Evolutionary conservation across 2,797 vertebrate species (phyloP).

Genomic region (Macrochelys suwanniensis): DNA sequence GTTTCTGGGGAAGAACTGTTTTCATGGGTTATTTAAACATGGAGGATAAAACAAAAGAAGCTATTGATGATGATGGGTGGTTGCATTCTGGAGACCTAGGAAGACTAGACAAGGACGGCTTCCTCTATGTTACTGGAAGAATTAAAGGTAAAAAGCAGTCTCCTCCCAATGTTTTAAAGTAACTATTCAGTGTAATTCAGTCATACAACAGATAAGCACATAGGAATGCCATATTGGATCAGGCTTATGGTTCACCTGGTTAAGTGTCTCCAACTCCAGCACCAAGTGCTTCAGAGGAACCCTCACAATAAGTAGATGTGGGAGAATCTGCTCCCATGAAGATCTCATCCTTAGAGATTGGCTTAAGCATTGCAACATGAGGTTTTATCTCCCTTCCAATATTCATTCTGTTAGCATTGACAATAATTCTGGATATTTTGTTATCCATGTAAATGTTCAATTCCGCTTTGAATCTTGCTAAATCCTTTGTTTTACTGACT

Average conservation of each 20-base stretch:
- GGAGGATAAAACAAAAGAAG: conserved; percentile 88
- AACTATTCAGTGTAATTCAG: background rate
- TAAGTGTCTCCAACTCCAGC: background rate
- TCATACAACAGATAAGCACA: background rate
- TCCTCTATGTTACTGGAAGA: conserved; percentile 90
- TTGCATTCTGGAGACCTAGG: conserved; percentile 90
- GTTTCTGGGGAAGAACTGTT: conserved; percentile 90
- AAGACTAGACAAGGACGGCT: conserved; percentile 86
- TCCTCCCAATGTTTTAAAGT: background rate
- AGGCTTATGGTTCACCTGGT: background rate
- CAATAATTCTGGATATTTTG: background rate
- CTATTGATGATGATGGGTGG: conserved; percentile 89
- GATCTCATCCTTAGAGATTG: background rate
- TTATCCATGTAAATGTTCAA: background rate
- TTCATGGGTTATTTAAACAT: conserved; percentile 94
- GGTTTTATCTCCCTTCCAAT: background rate
- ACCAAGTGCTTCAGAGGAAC: background rate
- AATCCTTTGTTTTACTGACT: background rate
- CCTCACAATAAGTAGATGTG: background rate
- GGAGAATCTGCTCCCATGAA: background rate
- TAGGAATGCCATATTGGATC: background rate
- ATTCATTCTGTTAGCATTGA: conserved; percentile 3
- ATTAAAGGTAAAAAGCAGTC: conserved; percentile 86
- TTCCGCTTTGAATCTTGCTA: conserved; percentile 4
- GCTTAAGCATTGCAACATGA: background rate